Percentiles rank a stretch among this genome's conserved stretches.
These are phyloP conservation scores for Pristionchus entomophagus DNA, from an alignment of 2,888 invertebrate genomes.

Conservation along the genomic window DNA sequence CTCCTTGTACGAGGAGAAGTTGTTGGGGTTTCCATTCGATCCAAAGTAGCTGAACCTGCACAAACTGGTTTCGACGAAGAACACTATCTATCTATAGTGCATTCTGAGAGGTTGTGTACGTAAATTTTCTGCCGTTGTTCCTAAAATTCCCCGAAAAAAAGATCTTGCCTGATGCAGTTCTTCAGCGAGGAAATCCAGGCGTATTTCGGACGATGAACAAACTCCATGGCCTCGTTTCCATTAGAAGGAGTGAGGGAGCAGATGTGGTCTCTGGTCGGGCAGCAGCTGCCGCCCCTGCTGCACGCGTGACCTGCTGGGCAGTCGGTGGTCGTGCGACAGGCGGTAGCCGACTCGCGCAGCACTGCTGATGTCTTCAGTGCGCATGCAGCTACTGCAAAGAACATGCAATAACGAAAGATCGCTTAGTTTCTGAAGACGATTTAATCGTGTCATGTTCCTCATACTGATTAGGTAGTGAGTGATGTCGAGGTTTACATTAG, in stretches of 20 bases:
- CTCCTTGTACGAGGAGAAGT: conserved; percentile 38
- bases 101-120: no score
- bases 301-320: background rate
- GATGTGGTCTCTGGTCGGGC: conserved; percentile 19
- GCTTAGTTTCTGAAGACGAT: background rate
- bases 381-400: background rate
- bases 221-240: background rate
- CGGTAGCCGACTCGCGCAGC: background rate
- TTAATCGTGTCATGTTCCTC: background rate
- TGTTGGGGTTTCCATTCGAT: conserved; percentile 40
- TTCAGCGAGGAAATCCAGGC: conserved; percentile 25
- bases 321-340: background rate
- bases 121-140: no score
- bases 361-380: background rate
- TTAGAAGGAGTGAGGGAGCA: background rate
- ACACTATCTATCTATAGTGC: background rate
- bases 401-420: background rate
- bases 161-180: conserved; percentile 33
- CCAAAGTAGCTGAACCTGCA: conserved; percentile 48
- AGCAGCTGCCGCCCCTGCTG: background rate
- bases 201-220: conserved; percentile 5
- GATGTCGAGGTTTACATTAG: background rate
- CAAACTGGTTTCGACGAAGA: no score
- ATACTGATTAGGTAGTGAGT: no score
- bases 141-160: no score